Percentiles rank a stretch among this genome's conserved stretches.
Evolutionary conservation across 2,888 invertebrate genomes (phyloP).

Genomic region (Lottia scabra): DNA sequence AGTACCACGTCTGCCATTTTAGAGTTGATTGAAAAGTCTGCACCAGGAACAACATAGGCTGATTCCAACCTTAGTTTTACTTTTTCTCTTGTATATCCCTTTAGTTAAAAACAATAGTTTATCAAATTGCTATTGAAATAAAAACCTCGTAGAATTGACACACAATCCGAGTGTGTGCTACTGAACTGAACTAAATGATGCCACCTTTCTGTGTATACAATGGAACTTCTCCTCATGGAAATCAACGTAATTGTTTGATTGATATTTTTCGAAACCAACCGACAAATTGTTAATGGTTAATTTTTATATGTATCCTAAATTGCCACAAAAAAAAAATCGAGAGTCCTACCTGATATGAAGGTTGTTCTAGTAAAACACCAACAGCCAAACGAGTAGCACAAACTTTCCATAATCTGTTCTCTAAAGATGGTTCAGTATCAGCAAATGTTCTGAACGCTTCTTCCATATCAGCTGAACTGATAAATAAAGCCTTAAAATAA

Average conservation of each 20-base stretch:
- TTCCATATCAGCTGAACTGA: constrained; percentile 60
- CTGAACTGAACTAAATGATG: too few relatives aligned
- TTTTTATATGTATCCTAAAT: too few relatives aligned
- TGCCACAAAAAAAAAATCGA: too few relatives aligned
- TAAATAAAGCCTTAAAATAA: constrained; percentile 60
- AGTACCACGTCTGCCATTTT: constrained; percentile 74
- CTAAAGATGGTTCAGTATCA: constrained; percentile 72
- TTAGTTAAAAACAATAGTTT: constrained; percentile 43
- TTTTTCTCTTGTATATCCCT: constrained; percentile 73
- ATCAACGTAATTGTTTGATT: too few relatives aligned
- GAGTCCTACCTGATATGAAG: constrained; percentile 67
- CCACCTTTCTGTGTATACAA: too few relatives aligned
- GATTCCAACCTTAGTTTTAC: constrained; percentile 74
- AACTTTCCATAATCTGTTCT: constrained; percentile 76
- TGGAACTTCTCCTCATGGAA: too few relatives aligned
- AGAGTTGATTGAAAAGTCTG: constrained; percentile 41
- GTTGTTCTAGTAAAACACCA: constrained; percentile 73
- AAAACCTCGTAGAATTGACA: too few relatives aligned
- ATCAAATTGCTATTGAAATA: too few relatives aligned
- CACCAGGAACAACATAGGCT: constrained; percentile 72
- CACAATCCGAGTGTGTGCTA: too few relatives aligned
- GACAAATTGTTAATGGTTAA: too few relatives aligned
- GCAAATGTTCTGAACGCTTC: constrained; percentile 56
- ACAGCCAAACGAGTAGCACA: constrained; percentile 74
- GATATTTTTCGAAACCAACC: too few relatives aligned